These are phyloP conservation scores for Zeuzera pyrina DNA, from an alignment of 2,888 invertebrate species.

Conservation along the genomic window DNA sequence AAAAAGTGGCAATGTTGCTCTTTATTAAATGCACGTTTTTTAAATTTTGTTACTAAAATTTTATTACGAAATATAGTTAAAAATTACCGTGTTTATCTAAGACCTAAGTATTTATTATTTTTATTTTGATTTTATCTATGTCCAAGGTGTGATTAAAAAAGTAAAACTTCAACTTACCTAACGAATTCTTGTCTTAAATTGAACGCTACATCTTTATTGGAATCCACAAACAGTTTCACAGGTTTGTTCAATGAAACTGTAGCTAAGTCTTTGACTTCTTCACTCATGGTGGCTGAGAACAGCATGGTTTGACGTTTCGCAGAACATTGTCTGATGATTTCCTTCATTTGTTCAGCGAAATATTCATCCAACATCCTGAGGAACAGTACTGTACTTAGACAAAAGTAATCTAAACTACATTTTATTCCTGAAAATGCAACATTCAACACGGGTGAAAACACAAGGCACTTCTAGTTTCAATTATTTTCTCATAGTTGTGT, in stretches of 20 bases:
- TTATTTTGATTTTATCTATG: background rate
- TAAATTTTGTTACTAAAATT: no score
- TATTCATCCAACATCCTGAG: conserved; percentile 96
- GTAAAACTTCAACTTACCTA: conserved; percentile 49
- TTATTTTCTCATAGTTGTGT: no score
- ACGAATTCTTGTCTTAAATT: conserved; percentile 98
- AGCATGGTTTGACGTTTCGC: conserved; percentile 95
- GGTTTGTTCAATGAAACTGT: conserved; percentile 94
- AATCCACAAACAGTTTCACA: conserved; percentile 95
- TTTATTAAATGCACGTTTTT: no score
- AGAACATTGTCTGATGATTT: conserved; percentile 94
- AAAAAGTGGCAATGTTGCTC: no score
- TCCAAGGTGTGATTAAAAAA: background rate
- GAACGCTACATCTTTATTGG: conserved; percentile 95
- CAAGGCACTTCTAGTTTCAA: no score
- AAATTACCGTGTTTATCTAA: no score
- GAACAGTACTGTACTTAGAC: no score
- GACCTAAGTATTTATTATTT: no score
- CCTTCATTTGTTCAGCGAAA: conserved; percentile 99
- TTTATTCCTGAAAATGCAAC: no score
- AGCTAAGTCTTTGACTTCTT: conserved; percentile 94
- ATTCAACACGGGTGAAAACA: no score
- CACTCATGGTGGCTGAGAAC: conserved; percentile 99
- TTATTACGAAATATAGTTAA: no score
- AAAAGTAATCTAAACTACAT: background rate